Percentiles rank a stretch among this genome's conserved stretches.
Conservation (phyloP, 2,888 invertebrate genomes). For the Diaprepes abbreviatus region DNA sequence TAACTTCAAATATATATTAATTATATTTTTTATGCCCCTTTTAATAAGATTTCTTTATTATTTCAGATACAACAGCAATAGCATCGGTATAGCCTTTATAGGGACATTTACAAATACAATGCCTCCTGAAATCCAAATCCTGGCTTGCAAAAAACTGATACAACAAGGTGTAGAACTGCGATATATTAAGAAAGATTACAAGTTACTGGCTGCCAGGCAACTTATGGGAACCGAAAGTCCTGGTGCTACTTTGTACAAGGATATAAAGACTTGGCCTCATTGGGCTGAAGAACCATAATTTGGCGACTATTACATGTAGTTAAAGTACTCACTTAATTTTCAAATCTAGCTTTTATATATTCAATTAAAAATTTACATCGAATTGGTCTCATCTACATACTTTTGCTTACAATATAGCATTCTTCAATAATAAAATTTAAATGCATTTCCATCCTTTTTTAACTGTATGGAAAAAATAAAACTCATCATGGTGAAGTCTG, state of each 20-base stretch:
- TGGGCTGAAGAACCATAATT: slow-evolving; percentile 60
- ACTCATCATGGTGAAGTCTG: no score
- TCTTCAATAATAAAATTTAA: no score
- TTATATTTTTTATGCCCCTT: no score
- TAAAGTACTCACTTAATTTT: no score
- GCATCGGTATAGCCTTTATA: slow-evolving; percentile 80
- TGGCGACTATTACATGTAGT: no score
- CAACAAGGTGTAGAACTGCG: slow-evolving; percentile 73
- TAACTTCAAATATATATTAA: no score
- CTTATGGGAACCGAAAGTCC: slow-evolving; percentile 75
- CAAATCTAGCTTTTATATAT: no score
- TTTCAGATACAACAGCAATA: slow-evolving; percentile 72
- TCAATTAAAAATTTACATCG: no score
- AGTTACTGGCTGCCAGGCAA: slow-evolving; percentile 78
- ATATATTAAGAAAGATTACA: slow-evolving; percentile 76
- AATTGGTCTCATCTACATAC: no score
- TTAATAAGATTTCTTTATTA: not conserved
- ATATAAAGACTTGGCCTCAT: slow-evolving; percentile 79
- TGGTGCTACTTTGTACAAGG: slow-evolving; percentile 75
- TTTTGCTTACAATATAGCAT: no score
- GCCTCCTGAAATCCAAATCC: slow-evolving; percentile 72
- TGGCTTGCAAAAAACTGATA: slow-evolving; percentile 75
- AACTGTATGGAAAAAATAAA: no score
- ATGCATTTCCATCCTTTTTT: no score
- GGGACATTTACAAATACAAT: slow-evolving; percentile 75